Evolutionary conservation across 2,797 vertebrate genomes (phyloP), one percentile per base, ranked within the genome.

Genomic region (Labeo calbasu): DNA sequence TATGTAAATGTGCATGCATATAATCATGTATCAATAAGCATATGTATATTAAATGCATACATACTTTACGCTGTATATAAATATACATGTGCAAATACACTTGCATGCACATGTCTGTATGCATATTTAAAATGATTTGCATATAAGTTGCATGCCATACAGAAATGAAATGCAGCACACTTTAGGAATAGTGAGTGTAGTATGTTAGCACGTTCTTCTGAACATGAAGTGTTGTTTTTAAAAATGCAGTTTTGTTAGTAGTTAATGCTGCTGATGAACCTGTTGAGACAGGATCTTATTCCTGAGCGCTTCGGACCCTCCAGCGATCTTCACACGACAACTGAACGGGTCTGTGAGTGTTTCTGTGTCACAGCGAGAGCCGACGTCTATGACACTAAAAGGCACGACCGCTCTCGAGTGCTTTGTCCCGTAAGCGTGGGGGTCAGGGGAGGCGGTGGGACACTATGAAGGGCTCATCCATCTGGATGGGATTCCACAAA

Each of bases 381-480:
- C 4, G 50, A 19, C 4, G 53, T 48, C n/a, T 51, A 21, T 43
- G 32, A 59, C 55, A 11, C 55, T 77, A 59, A 59, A 77, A 59
- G 21, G 32, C 53, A 53, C 25, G 13, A 15, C 43, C 14, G 12
- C 46, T 65, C 43, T 50, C 5, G 3, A 51, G 46, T 9, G 40
- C 13, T 43, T 43, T 17, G 21, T 75, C 50, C 1, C 2, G 25
- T 53, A 6, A 21, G 57, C 0, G 15, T 5, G 23, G 14, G 55
- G 55, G 53, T 77, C 21, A 28, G 15, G 59, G 43, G 23, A 79
- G 13, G 28, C 46, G 1, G 15, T 68, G 10, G 61, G 61, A 69
- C 78, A 69, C 78, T 79, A 69, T 48, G 4, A 69, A 79, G 63
- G 19, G 78, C 28, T 53, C 63, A 19, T 55, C 48, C 63, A 68